Evolutionary conservation across 2,888 invertebrate genomes (phyloP).

Genomic region (Zygogramma bicolorata): DNA sequence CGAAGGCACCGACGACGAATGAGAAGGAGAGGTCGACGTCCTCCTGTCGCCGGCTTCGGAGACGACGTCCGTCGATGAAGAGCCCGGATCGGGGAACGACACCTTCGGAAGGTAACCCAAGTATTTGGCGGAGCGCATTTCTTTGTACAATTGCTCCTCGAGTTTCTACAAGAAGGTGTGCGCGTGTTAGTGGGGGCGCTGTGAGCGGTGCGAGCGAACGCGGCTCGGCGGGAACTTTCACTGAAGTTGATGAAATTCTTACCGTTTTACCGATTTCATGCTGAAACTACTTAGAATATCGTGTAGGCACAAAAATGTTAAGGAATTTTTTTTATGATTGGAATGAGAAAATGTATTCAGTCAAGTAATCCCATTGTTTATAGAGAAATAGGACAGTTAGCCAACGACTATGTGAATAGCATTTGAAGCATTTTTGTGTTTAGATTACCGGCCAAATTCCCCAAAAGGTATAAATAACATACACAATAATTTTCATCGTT

Average conservation of each 20-base stretch:
- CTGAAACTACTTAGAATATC: too few species aligned
- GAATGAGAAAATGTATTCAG: too few species aligned
- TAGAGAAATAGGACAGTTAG: too few species aligned
- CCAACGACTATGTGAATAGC: too few species aligned
- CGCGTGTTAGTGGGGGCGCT: conserved; percentile 26
- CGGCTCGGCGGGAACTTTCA: background rate
- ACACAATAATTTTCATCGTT: too few species aligned
- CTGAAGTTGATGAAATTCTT: background rate
- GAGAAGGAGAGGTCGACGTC: conserved; percentile 60
- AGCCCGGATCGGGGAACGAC: conserved; percentile 51
- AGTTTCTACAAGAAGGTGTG: conserved; percentile 68
- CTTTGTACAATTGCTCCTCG: conserved; percentile 68
- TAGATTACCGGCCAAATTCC: too few species aligned
- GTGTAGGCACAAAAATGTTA: too few species aligned
- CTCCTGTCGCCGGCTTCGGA: conserved; percentile 27
- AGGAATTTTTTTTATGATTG: too few species aligned
- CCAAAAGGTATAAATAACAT: too few species aligned
- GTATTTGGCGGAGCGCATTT: conserved; percentile 67
- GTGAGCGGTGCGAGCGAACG: background rate
- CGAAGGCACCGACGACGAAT: conserved; percentile 60
- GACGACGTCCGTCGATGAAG: conserved; percentile 51
- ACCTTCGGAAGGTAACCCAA: conserved; percentile 59
- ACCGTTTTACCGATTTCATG: too few species aligned
- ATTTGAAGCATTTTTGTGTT: too few species aligned
- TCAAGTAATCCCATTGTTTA: too few species aligned